Evolutionary conservation across 2,888 invertebrate species (phyloP).

Genomic region (Malthinus seriepunctatus): DNA sequence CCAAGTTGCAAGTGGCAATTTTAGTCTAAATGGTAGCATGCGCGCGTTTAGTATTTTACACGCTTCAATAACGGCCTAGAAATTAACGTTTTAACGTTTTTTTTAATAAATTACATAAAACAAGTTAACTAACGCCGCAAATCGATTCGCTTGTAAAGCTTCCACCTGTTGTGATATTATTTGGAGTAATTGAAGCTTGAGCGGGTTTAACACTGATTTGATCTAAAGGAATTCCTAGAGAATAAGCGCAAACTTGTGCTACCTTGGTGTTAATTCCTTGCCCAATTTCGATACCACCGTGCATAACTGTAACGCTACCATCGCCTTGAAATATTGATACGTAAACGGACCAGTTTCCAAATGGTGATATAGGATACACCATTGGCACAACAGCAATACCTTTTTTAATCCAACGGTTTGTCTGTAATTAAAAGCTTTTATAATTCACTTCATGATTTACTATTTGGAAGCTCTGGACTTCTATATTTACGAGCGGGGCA

Average conservation of each 20-base stretch:
- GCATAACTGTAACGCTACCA: constrained; percentile 71
- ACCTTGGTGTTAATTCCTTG: constrained; percentile 69
- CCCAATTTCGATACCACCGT: constrained; percentile 77
- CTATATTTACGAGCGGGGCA: too few species aligned
- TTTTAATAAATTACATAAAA: too few species aligned
- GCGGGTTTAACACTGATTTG: constrained; percentile 68
- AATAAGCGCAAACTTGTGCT: constrained; percentile 75
- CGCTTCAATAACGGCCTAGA: background rate
- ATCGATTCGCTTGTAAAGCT: constrained; percentile 73
- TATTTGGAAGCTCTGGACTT: background rate
- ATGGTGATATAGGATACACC: constrained; percentile 63
- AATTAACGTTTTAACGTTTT: background rate
- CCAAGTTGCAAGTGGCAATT: constrained; percentile 59
- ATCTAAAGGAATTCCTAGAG: constrained; percentile 70
- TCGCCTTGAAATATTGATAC: constrained; percentile 72
- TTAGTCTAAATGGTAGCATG: constrained; percentile 59
- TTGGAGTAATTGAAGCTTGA: constrained; percentile 68
- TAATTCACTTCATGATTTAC: too few species aligned
- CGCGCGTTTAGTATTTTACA: background rate
- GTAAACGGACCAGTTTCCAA: constrained; percentile 61
- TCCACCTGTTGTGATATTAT: constrained; percentile 69
- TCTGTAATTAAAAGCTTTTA: constrained; percentile 52
- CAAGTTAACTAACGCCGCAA: constrained; percentile 54
- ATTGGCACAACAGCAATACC: constrained; percentile 71
- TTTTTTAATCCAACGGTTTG: constrained; percentile 81